Base-by-base conservation (phyloP, 1,140 invertebrate genomes). In the Orius laevigatus region DNA sequence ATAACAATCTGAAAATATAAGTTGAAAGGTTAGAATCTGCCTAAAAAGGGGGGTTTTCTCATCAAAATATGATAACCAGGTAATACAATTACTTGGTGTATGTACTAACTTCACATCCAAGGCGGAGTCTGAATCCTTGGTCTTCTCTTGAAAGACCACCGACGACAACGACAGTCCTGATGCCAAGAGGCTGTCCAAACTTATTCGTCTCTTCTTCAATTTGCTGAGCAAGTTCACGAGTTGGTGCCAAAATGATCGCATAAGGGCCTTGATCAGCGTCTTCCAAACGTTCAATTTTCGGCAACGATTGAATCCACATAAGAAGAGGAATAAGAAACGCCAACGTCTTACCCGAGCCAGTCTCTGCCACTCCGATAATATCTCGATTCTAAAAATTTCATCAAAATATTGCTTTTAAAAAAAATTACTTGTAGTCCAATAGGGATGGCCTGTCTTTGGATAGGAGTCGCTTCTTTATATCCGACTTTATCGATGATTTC, bases 281-380 rank as follows among this genome's bases (percentile, higher is more conserved):
- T 66, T 93, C 89, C 46, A 84, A 69, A 42, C 88, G 71, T 61
- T 92, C 91, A 57, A 87, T 89, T 70, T 98, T 98, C 0, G 96
- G 95, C 33, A 99, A 67, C 16, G 86, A 91, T 56, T 92, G 91
- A 64, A 99, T 98, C 96, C 96, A 99, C 15, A 91, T 81, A 1
- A 99, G 68, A 9, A 99, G 63, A 11, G 96, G 96, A 63, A 99
- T 95, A 11, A 99, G 73, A 62, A 98, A 99, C 5, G 96, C 96
- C 15, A 96, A 70, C 0, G 96, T 99, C 75, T 99, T 99, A 64
- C 96, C 94, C 25, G 88, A 94, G 54, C 88, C 89, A 52, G 96
- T 99, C 71, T 98, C 94, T 42, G 96, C 96, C 10, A 99, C 93
- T 65, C 96, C 96, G 61, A 99, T 99, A 57, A 99, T 98, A 63